Evolutionary conservation across 2,888 invertebrate species (phyloP), one percentile per base, ranked within the genome.

Genomic region (Abrostola triplasia): DNA sequence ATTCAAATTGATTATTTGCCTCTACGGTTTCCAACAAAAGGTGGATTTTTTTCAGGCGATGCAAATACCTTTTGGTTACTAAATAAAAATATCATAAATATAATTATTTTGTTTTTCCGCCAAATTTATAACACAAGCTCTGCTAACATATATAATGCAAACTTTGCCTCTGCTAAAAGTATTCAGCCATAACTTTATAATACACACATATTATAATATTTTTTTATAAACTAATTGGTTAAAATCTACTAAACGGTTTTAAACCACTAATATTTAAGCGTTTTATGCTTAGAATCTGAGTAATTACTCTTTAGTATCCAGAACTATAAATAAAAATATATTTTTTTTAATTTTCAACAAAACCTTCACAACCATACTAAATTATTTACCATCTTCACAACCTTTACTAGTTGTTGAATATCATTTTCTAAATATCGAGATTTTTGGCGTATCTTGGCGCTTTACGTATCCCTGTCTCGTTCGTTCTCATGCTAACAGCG

Each of bases 201-300:
- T 24, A 24, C 24, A 24, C 24, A 24, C 24, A 24, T 47, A 9
- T 13, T 13, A 8, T 1, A 47, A 5, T 47, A 24, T 24, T 47
- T 47, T 47, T 47, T 24, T 13, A 44, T 44, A 8, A 13, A 5
- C 54, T 36, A 42, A 35, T 10, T 12, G 9, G 2, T 6, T 38
- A 38, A 38, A 37, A 37, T 47, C 13, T 53, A n/a, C 37, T 9
- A 55, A 55, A 55, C 11, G 76, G 70, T 71, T 75, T 70, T 12
- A 44, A 71, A 71, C 71, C 76, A 59, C 59, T 59, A 59, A 55
- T 36, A 1, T 38, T 70, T 71, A 71, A 71, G 71, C 71, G 71
- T 70, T 71, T 76, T 71, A 47, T 71, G 76, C 71, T 71, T 59
- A 59, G 56, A 52, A 44, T 44, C n/a, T 64, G 50, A 75, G 70